phyloP scores from a whole-genome alignment of 2,113 vertebrate genomes.

The Brienomyrus brachyistius region DNA sequence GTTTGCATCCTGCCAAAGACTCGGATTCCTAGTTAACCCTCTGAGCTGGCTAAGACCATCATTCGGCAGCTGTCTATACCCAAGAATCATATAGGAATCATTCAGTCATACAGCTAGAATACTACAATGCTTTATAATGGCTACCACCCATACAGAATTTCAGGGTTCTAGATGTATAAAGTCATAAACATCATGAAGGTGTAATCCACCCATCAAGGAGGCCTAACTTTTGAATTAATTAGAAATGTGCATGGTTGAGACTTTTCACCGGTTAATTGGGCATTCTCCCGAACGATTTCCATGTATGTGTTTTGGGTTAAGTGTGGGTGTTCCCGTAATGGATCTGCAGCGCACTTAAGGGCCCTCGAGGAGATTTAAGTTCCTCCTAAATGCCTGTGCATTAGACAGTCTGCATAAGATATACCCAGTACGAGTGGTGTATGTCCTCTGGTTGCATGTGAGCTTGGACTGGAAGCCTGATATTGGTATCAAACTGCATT shows the following conservation, averaged over 20 bases:
- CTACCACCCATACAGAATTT: neutral
- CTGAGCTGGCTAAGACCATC: neutral
- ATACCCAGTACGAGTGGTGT: constrained; percentile 32
- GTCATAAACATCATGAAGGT: neutral
- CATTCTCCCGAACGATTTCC: neutral
- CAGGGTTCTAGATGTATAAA: neutral
- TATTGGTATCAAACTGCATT: neutral
- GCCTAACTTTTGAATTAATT: neutral
- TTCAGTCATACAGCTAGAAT: neutral
- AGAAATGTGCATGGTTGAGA: neutral
- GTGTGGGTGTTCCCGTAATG: constrained; percentile 37
- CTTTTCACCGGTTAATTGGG: neutral
- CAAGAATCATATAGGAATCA: neutral
- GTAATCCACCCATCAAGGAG: neutral
- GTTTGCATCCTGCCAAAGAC: neutral
- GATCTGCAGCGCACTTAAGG: constrained; percentile 35
- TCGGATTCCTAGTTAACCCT: neutral
- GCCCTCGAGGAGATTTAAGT: constrained; percentile 50
- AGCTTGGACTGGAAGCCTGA: neutral
- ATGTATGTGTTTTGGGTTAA: constrained; percentile 18
- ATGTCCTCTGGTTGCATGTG: constrained; percentile 24
- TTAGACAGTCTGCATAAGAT: constrained; percentile 29
- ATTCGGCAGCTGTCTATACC: neutral
- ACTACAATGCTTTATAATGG: neutral
- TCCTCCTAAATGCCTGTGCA: constrained; percentile 35